Base-by-base conservation (phyloP, 2,888 invertebrate genomes). In the Pheosia gnoma region DNA sequence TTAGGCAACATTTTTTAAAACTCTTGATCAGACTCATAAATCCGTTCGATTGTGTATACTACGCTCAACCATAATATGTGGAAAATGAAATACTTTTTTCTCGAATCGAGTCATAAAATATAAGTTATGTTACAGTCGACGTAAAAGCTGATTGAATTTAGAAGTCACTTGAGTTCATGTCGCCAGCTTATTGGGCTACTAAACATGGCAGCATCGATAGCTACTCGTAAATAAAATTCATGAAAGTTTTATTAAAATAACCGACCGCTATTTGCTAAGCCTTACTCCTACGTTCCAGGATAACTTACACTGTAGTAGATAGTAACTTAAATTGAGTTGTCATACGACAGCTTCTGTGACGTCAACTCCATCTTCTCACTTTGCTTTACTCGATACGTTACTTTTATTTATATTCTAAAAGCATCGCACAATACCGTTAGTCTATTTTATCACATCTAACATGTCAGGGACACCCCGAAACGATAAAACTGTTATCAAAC, bases 401-500 rank as follows among this genome's bases (percentile, higher is more conserved):
- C 39, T 39, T 39, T 39, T 39, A 6, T 5, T 45, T 45, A 7
- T 45, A 45, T 4, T 45, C 43, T 9, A 45, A 45, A 45, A 45
- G 9, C 43, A 45, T 45, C 43, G 4, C 9, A 45, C 7, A 45
- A 45, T 45, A 45, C 9, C 10, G 43, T 45, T 45, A 9, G 1
- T 45, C 6, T 45, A 9, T 47, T 47, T 0, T 6, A 47, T n/a
- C 47, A n/a, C 47, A 47, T n/a, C 1, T 25, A 1, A 25, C 47
- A n/a, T 47, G 47, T 25, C 51, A 51, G 51, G 51, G 51, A 13
- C 49, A 9, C 49, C n/a, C 49, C 25, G 25, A 51, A 51, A 3
- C 51, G 6, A 51, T 53, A 53, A 53, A 53, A 11, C 53, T 53
- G 53, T 53, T 53, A 53, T 53, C 53, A 53, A 37, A 37, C 37